Evolutionary conservation across 2,113 vertebrate genomes (phyloP).

Genomic region (Thermophis baileyi): DNA sequence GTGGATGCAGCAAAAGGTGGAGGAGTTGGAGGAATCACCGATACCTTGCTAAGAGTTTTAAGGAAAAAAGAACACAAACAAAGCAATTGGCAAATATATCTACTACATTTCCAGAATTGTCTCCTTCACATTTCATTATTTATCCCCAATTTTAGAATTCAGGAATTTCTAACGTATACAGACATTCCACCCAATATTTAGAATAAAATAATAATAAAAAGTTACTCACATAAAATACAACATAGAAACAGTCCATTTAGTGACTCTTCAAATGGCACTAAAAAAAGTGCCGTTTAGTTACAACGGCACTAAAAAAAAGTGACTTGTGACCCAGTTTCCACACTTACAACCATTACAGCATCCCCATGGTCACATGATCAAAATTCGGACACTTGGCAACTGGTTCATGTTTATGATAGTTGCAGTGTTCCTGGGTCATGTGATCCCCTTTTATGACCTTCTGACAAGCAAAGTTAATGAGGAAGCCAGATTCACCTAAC

Average conservation of each 20-base stretch:
- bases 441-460: not conserved
- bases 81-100: not conserved
- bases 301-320: not conserved
- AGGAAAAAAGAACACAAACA: slow-evolving; percentile 17
- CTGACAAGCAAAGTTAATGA: not conserved
- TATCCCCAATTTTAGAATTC: not conserved
- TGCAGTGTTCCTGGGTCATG: not conserved
- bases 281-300: not conserved
- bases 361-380: not conserved
- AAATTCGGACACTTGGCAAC: not conserved
- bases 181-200: not conserved
- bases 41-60: slow-evolving; percentile 75
- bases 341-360: not conserved
- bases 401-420: not conserved
- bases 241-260: not conserved
- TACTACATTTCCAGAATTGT: not conserved
- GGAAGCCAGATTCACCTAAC: not conserved
- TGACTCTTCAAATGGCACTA: not conserved
- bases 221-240: not conserved
- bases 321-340: not conserved
- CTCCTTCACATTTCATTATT: not conserved
- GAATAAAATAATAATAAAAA: not conserved
- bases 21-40: slow-evolving; percentile 88
- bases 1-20: slow-evolving; percentile 74
- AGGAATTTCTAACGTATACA: not conserved